phyloP scores from a whole-genome alignment of 1,140 invertebrate species.

The Solenopsis invicta region DNA sequence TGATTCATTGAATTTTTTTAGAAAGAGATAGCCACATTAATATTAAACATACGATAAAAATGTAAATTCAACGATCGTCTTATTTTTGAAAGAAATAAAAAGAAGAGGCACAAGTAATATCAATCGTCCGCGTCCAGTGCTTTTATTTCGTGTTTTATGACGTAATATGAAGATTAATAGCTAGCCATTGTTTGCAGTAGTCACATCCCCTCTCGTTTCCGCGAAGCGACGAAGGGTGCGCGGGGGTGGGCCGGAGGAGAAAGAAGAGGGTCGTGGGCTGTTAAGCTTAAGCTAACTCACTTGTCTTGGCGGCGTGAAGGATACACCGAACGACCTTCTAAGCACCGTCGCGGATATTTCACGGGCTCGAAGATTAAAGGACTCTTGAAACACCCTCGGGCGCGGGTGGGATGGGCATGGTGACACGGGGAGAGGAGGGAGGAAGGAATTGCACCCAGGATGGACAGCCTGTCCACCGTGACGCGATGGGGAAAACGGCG shows the following conservation, averaged over 20 bases:
- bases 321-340: constrained; percentile 69
- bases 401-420: neutral
- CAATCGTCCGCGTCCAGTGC: constrained; percentile 2
- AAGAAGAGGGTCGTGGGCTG: constrained; percentile 36
- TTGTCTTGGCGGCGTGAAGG: constrained; percentile 44
- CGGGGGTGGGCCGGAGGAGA: neutral
- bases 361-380: constrained; percentile 62
- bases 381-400: constrained; percentile 29
- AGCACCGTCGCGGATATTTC: constrained; percentile 60
- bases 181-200: constrained; percentile 66
- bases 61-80: neutral
- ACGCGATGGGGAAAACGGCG: constrained; percentile 4
- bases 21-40: neutral
- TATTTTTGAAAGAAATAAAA: neutral
- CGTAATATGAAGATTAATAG: constrained; percentile 76
- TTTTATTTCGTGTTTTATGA: constrained; percentile 72
- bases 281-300: constrained; percentile 65
- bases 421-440: neutral
- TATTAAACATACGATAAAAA: neutral
- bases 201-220: constrained; percentile 33
- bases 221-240: neutral
- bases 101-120: neutral
- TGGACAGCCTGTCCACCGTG: constrained; percentile 23
- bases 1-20: neutral
- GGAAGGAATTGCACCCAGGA: neutral